Conservation (phyloP, 2,888 invertebrate genomes). For the Plebejus anna region DNA sequence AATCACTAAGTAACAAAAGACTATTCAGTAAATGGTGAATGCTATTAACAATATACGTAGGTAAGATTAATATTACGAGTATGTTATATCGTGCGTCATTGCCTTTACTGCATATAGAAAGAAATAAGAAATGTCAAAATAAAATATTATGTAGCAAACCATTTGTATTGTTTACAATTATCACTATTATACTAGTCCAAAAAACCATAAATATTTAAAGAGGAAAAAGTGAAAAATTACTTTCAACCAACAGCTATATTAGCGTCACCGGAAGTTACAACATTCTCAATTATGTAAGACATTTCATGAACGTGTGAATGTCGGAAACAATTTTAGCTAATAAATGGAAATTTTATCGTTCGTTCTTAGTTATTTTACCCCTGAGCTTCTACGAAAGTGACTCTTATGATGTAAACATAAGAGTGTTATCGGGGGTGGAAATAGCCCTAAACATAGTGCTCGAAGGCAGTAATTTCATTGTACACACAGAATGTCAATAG, state of each 20-base stretch:
- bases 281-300: conserved; percentile 10
- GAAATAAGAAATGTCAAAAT: no score
- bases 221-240: neutral
- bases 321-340: conserved; percentile 1
- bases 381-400: neutral
- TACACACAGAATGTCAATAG: conserved; percentile 20
- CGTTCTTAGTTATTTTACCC: neutral
- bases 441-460: neutral
- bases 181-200: neutral
- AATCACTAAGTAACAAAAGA: no score
- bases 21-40: no score
- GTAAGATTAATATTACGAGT: no score
- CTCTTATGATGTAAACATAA: neutral
- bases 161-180: neutral
- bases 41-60: no score
- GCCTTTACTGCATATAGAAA: no score
- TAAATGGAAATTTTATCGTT: neutral
- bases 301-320: neutral
- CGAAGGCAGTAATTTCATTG: conserved; percentile 5
- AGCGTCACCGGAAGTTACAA: neutral
- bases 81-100: no score
- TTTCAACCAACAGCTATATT: conserved; percentile 3
- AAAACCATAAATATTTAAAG: neutral
- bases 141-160: neutral
- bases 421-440: neutral